Percentiles rank a stretch among this genome's conserved stretches.
phyloP scores from a whole-genome alignment of 2,888 invertebrate species.

The Microplitis deprimator region DNA sequence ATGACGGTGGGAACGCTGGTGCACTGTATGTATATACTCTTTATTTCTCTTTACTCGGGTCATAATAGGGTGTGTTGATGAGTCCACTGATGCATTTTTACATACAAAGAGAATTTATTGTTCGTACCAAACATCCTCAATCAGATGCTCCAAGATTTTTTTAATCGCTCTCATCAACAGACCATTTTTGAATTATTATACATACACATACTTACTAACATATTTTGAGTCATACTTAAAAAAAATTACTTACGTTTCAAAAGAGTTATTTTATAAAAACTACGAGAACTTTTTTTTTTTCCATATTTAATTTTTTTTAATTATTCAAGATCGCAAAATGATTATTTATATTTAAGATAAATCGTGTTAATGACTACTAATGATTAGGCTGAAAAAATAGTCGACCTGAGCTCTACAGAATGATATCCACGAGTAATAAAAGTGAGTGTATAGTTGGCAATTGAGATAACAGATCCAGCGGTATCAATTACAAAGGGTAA shows the following conservation, averaged over 20 bases:
- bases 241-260: background rate
- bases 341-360: background rate
- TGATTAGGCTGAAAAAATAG: constrained; percentile 25
- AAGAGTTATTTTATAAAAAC: background rate
- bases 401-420: constrained; percentile 2
- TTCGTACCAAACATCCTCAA: background rate
- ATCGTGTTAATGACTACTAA: constrained; percentile 37
- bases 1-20: constrained; percentile 33
- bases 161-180: no score
- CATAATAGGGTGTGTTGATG: background rate
- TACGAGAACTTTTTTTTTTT: background rate
- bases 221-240: no score
- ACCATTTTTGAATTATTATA: no score
- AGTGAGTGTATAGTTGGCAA: constrained; percentile 37
- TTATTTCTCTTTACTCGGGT: background rate
- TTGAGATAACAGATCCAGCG: constrained; percentile 56
- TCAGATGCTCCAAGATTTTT: no score
- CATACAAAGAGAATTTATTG: background rate
- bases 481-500: constrained; percentile 57
- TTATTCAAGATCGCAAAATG: background rate
- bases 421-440: constrained; percentile 8
- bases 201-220: no score
- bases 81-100: constrained; percentile 14
- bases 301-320: background rate
- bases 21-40: background rate